These are phyloP conservation scores for Drosophila dunni DNA, from an alignment of 1,140 invertebrate genomes.

Conservation along the genomic window DNA sequence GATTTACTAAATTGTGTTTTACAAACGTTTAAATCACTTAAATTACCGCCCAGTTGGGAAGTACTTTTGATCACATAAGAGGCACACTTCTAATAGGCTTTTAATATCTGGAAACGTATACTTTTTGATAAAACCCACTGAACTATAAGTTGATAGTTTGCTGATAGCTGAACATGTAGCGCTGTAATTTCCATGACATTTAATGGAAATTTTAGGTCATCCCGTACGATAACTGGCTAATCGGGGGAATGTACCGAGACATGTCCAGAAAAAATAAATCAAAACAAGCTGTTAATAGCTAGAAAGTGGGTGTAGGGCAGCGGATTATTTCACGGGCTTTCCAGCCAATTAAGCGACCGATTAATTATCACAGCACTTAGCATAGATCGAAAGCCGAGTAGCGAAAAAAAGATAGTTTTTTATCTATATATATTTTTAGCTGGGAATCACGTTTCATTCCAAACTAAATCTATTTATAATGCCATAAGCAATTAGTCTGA, in stretches of 20 bases:
- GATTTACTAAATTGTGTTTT: no score
- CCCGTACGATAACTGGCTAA: constrained; percentile 24
- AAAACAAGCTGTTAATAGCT: constrained; percentile 7
- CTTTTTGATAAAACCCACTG: constrained; percentile 10
- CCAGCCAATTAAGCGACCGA: constrained; percentile 63
- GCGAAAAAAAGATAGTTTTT: background rate
- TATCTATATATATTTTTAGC: no score
- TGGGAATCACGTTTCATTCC: constrained; percentile 36
- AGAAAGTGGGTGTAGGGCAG: constrained; percentile 35
- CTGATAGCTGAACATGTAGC: constrained; percentile 11
- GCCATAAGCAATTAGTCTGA: constrained; percentile 11
- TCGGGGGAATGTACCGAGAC: constrained; percentile 30
- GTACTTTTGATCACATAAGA: constrained; percentile 21
- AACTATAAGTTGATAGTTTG: constrained; percentile 12
- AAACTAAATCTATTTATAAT: constrained; percentile 16
- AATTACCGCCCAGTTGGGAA: background rate
- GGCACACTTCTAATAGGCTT: constrained; percentile 10
- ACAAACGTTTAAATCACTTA: background rate
- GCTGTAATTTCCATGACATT: constrained; percentile 28
- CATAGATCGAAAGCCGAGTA: background rate
- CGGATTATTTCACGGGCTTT: constrained; percentile 50
- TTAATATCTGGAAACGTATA: background rate
- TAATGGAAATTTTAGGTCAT: constrained; percentile 36
- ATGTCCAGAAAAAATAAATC: background rate
- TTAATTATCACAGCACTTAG: constrained; percentile 67